Conservation (phyloP, 1,140 invertebrate species). For the Mylabris phalerata region DNA sequence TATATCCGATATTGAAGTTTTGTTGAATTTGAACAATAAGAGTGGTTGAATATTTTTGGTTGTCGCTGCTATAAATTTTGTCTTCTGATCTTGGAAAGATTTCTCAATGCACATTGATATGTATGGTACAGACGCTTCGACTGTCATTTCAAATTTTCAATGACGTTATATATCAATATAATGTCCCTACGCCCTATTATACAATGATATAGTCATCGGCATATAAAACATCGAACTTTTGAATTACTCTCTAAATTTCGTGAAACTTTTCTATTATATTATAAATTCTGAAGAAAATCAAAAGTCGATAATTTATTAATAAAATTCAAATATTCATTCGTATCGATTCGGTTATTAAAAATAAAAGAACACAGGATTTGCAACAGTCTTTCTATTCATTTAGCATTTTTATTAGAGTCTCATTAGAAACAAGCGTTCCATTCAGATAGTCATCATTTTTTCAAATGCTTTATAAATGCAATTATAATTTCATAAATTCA, state of each 20-base stretch:
- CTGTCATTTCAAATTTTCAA: constrained; percentile 13
- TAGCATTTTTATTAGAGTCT: too few species aligned
- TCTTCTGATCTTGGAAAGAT: constrained; percentile 13
- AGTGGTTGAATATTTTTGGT: constrained; percentile 5
- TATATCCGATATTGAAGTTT: too few species aligned
- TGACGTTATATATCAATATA: constrained; percentile 18
- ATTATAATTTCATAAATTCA: too few species aligned
- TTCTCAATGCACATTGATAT: constrained; percentile 13
- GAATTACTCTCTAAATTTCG: constrained; percentile 10
- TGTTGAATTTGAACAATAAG: neutral
- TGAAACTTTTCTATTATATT: constrained; percentile 8
- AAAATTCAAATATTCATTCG: too few species aligned
- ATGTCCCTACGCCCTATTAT: constrained; percentile 8
- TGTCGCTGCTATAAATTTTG: constrained; percentile 7
- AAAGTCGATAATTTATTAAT: too few species aligned
- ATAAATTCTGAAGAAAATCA: too few species aligned
- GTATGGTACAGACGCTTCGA: constrained; percentile 7
- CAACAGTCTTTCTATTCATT: too few species aligned
- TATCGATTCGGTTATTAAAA: too few species aligned
- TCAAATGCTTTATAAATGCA: too few species aligned
- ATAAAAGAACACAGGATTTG: too few species aligned
- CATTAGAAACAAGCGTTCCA: too few species aligned
- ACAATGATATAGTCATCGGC: constrained; percentile 12
- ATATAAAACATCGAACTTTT: constrained; percentile 8
- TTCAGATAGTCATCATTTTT: too few species aligned